Evolutionary conservation across 1,140 invertebrate genomes (phyloP), one percentile per base, ranked within the genome.

Genomic region (Nylanderia fulva): DNA sequence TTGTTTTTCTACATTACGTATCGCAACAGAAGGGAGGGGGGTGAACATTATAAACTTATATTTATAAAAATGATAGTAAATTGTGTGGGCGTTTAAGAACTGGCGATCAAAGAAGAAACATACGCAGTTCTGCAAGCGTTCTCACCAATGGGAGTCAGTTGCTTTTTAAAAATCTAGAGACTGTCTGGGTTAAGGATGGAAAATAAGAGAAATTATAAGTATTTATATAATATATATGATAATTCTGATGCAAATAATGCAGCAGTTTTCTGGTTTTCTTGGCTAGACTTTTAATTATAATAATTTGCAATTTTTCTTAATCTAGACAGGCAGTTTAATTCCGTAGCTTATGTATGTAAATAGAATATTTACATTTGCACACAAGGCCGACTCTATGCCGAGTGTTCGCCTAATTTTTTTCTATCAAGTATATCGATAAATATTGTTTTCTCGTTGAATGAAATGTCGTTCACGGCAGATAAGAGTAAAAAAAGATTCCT

Each of bases 401-500:
- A 72, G 69, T 74, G 60, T 66, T 82, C 39, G 83, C 83, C 86
- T 85, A 85, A 85, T 69, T 86, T 69, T 86, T 71, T 24, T 75
- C 74, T 71, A 69, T 61, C 29, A 58, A 18, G n/a, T n/a, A 80
- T 7, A 13, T 69, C 72, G 48, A 83, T 33, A 56, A 74, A 86
- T n/a, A n/a, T n/a, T n/a, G 9, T 27, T 63, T 86, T 21, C 36
- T 18, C n/a, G 71, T 79, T 39, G 52, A 48, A 48, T 48, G 18
- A 68, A 9, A 39, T 72, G 9, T 58, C n/a, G 45, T 82, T n/a
- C 58, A 71, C 27, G 42, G 27, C 48, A 60, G 21, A 6, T 48
- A 45, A 54, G 56, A 79, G 54, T 68, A 74, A 82, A 86, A 82
- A 86, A 86, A 29, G 68, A 89, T 89, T 88, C 85, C 87, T 89